Percentiles rank a stretch among this genome's conserved stretches.
These are phyloP conservation scores for Malurus splendens DNA, from an alignment of 2,797 vertebrate species.

Conservation along the genomic window DNA sequence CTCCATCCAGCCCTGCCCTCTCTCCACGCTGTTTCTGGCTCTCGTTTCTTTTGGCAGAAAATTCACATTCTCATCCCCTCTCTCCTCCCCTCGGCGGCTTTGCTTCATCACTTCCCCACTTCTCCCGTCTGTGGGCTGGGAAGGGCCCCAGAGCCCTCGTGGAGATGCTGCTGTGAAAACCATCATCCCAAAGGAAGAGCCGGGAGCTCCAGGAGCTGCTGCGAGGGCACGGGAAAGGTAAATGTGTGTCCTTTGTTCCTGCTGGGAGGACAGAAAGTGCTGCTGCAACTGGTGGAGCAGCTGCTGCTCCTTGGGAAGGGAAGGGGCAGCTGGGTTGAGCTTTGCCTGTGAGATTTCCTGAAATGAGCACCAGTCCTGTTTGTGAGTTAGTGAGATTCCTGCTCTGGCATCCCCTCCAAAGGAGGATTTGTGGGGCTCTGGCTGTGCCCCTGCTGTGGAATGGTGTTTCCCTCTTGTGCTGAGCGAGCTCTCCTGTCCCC, in stretches of 20 bases:
- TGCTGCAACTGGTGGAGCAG: not conserved
- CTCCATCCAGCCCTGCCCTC: constrained; percentile 10
- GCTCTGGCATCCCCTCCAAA: rapidly evolving
- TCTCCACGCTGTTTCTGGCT: not conserved
- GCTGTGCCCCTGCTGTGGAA: rapidly evolving
- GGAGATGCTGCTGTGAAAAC: not conserved
- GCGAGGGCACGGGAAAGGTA: not conserved
- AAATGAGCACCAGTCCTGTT: not conserved
- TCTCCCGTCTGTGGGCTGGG: not conserved
- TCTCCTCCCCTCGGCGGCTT: not conserved
- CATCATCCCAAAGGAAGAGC: not conserved
- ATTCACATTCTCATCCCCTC: not conserved
- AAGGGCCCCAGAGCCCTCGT: rapidly evolving
- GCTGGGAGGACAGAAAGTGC: not conserved
- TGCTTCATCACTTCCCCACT: not conserved
- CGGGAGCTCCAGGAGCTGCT: not conserved
- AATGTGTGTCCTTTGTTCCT: not conserved
- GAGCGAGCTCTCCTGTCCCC: not conserved
- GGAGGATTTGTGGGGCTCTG: not conserved
- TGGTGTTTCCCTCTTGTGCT: not conserved
- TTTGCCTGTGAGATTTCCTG: not conserved
- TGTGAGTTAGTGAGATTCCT: not conserved
- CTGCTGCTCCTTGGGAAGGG: not conserved
- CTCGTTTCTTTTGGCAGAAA: constrained; percentile 23
- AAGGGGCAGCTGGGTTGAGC: not conserved